These are phyloP conservation scores for Pissodes strobi DNA, from an alignment of 1,140 invertebrate species.

Conservation along the genomic window DNA sequence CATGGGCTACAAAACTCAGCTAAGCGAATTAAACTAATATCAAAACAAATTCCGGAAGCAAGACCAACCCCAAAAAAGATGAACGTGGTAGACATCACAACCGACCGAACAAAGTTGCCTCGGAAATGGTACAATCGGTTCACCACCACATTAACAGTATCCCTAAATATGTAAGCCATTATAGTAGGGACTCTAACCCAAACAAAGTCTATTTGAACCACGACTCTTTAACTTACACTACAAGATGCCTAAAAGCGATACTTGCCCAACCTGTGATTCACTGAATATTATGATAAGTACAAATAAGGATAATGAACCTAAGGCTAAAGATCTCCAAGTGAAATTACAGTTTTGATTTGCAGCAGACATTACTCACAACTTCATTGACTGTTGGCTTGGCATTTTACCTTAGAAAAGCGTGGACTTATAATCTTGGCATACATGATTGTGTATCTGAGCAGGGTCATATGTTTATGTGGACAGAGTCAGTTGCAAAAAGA, in stretches of 20 bases:
- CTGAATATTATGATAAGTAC: too few relatives aligned
- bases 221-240: too few relatives aligned
- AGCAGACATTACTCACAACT: background rate
- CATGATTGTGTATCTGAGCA: conserved; percentile 23
- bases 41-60: background rate
- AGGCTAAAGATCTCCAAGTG: background rate
- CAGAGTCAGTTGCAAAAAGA: conserved; percentile 24
- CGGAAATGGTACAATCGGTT: too few relatives aligned
- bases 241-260: too few relatives aligned
- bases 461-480: conserved; percentile 29
- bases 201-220: background rate
- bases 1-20: conserved; percentile 1
- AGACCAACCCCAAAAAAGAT: background rate
- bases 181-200: background rate
- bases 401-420: background rate
- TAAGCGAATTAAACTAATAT: background rate
- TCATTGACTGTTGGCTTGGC: background rate
- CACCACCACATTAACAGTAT: conserved; percentile 3
- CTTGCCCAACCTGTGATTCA: background rate
- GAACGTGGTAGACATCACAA: background rate
- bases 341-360: background rate
- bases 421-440: conserved; percentile 25
- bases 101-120: background rate
- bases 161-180: conserved; percentile 4
- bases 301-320: background rate